A percentile compares a stretch with the other conserved stretches of the same genome.
These are phyloP conservation scores for Rhopalosiphum maidis DNA, from an alignment of 1,140 invertebrate genomes.

Conservation along the genomic window DNA sequence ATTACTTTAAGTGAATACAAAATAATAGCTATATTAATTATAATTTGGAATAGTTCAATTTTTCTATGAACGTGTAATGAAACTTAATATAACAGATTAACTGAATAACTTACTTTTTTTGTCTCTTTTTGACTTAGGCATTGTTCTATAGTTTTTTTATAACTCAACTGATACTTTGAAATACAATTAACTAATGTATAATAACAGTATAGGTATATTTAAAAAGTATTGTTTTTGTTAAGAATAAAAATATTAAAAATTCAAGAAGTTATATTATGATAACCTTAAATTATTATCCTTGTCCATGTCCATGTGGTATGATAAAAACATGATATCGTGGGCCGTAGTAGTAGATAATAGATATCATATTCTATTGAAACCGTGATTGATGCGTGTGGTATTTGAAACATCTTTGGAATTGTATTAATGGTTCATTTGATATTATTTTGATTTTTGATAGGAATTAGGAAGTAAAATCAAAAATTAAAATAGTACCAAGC, in stretches of 20 bases:
- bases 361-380: no score
- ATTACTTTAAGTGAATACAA: no score
- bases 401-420: no score
- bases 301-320: background rate
- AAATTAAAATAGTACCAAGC: no score
- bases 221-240: background rate
- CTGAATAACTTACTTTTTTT: constrained; percentile 56
- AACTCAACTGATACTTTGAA: background rate
- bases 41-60: background rate
- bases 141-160: background rate
- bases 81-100: constrained; percentile 33
- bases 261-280: background rate
- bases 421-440: no score
- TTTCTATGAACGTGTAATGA: background rate
- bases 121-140: constrained; percentile 59
- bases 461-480: no score
- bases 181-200: background rate
- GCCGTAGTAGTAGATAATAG: no score
- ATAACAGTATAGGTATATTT: no score
- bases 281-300: constrained; percentile 25
- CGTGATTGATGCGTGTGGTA: no score
- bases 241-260: background rate
- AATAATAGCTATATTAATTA: no score
- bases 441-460: no score
- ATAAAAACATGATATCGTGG: background rate